A percentile compares a stretch with the other conserved stretches of the same genome.
Conservation (phyloP, 2,797 vertebrate genomes). For the Coregonus sp. region DNA sequence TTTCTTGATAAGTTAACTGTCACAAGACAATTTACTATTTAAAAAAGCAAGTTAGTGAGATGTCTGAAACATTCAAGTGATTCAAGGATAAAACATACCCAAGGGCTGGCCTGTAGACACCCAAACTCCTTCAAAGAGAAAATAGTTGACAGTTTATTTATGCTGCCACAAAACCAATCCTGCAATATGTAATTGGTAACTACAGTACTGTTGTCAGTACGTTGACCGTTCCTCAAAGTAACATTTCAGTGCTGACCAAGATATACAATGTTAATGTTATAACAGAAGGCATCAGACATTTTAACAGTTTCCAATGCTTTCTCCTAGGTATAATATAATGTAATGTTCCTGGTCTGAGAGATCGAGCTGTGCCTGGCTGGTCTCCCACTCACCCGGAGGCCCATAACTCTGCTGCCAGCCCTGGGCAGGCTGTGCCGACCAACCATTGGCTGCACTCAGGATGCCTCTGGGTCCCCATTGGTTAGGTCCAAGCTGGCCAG, state of each 20-base stretch:
- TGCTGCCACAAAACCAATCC: constrained; percentile 15
- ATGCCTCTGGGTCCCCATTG: constrained; percentile 95
- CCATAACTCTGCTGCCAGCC: constrained; percentile 96
- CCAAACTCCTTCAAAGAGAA: constrained; percentile 89
- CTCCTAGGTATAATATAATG: background rate
- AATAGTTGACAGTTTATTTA: constrained; percentile 32
- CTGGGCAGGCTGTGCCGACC: constrained; percentile 93
- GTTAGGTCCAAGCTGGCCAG: constrained; percentile 88
- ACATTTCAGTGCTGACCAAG: background rate
- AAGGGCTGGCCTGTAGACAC: constrained; percentile 96
- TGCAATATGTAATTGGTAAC: constrained; percentile 23
- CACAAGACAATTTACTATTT: constrained; percentile 22
- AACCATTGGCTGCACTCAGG: constrained; percentile 95
- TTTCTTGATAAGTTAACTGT: constrained; percentile 48
- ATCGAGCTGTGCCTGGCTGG: constrained; percentile 48
- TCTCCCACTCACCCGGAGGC: constrained; percentile 89
- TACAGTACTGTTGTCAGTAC: background rate
- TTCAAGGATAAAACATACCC: constrained; percentile 76
- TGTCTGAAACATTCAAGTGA: background rate
- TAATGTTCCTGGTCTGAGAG: constrained; percentile 8
- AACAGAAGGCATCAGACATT: constrained; percentile 35
- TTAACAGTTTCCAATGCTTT: constrained; percentile 14
- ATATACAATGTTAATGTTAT: constrained; percentile 30
- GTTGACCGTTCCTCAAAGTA: constrained; percentile 21
- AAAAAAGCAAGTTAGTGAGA: constrained; percentile 17